Evolutionary conservation across 2,888 invertebrate genomes (phyloP), one percentile per base, ranked within the genome.

Genomic region (Xylota sylvarum): DNA sequence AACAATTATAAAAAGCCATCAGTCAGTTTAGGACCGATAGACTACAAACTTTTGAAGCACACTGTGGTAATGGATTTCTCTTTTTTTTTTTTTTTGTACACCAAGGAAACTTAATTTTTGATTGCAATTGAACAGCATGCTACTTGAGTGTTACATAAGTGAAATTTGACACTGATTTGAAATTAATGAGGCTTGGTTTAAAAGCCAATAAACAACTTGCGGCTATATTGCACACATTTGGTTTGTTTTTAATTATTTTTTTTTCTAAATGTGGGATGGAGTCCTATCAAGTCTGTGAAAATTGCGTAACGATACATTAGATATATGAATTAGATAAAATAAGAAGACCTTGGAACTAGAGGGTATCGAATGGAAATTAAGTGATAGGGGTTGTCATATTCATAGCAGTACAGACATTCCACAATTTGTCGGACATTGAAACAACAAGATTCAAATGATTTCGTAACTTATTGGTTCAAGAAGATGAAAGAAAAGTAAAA

Each of bases 121-220:
- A 35, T 46, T 17, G 32, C 0, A 48, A 62, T 62, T 43, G 10
- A n/a, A 62, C n/a, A n/a, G 17, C 17, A 43, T n/a, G 27, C 9
- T 14, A 27, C 37, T 32, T n/a, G 17, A 5, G 40, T 6, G 17
- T 70, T 70, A 30, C 70, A 56, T 70, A 58, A 70, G 19, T 46
- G 56, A 46, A 46, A 46, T 56, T 32, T 32, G 46, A 56, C 56
- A 56, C 70, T 32, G 56, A 70, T 70, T 19, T 9, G 19, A 43
- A 56, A 70, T 32, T 56, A 70, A 56, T 32, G 40, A 56, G 40
- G 2, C 5, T 23, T 52, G 52, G 12, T 2, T 30, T 19, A 7
- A 14, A 32, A 35, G 35, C 10, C 7, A 23, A 10, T 32, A 10
- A 12, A 5, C 14, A 14, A 5, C 17, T 9, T 19, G 58, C 5